Evolutionary conservation across 2,113 vertebrate species (phyloP), one percentile per base, ranked within the genome.

Genomic region (Amphiprion ocellaris): DNA sequence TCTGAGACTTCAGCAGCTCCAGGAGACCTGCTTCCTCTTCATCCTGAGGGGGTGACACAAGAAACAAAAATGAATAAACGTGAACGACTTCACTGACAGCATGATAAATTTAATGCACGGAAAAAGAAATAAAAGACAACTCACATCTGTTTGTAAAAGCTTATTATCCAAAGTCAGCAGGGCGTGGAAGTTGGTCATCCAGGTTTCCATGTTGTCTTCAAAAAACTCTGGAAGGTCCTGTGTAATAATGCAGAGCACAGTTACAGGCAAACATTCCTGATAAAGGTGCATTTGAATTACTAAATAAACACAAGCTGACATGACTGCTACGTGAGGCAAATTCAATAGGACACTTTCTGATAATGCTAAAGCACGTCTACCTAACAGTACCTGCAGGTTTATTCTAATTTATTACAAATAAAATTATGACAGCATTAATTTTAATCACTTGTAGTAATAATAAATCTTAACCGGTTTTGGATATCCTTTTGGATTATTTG

Each of bases 171-270:
- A 90, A 74, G 98, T 99, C 87, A 99, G 90, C 30, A 99, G 95
- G 63, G 92, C 97, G 64, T 99, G 98, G 80, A 99, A 99, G 92
- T 98, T 96, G 11, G 96, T 97, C 98, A 99, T 99, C 98, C 98
- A 99, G 0, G 98, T 99, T 92, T 99, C 98, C 98, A 99, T 99
- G 92, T 99, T 98, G 92, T 99, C 98, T 92, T 99, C 98, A 95
- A 99, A 99, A 91, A 99, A 99, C 87, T 99, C 98, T 19, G 98
- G 98, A 69, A 99, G 97, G 90, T 99, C 98, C 98, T 99, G 81
- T 21, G 7, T 4, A 60, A 76, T 1, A 71, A 61, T 1, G 41
- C 15, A 84, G 21, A 59, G 21, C 0, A 46, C 5, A 69, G 33
- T 21, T 67, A 4, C 11, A 23, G 3, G 26, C 0, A 59, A 59